Conservation (phyloP, 2,797 vertebrate species). For the Trichosurus vulpecula region DNA sequence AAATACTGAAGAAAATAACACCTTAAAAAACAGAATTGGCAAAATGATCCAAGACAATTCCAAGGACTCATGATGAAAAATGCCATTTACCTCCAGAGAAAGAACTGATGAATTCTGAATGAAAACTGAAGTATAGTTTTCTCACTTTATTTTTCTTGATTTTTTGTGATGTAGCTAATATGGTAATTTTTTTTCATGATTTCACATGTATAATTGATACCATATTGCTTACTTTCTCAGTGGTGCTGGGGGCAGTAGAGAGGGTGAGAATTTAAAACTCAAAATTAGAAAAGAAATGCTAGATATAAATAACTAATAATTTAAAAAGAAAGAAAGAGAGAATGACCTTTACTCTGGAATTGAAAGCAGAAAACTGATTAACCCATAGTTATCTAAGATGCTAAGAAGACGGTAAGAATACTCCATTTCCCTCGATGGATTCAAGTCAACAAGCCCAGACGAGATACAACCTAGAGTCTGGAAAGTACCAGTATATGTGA, state of each 20-base stretch:
- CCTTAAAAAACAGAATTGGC: not conserved
- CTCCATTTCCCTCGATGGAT: not conserved
- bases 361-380: not conserved
- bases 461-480: not conserved
- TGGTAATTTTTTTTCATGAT: not conserved
- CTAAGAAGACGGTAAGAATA: not conserved
- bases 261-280: not conserved
- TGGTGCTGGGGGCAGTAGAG: fast-evolving
- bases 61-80: not conserved
- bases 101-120: not conserved
- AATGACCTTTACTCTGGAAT: not conserved
- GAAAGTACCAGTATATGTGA: not conserved
- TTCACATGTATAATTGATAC: not conserved
- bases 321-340: not conserved
- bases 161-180: not conserved
- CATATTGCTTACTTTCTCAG: not conserved
- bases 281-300: not conserved
- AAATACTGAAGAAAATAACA: not conserved
- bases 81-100: not conserved
- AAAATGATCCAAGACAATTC: not conserved
- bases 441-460: not conserved
- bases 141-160: not conserved
- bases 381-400: not conserved
- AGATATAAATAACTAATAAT: not conserved
- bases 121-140: not conserved